A percentile compares a stretch with the other conserved stretches of the same genome.
Evolutionary conservation across 2,888 invertebrate genomes (phyloP).

Genomic region (Melipona bicolor): DNA sequence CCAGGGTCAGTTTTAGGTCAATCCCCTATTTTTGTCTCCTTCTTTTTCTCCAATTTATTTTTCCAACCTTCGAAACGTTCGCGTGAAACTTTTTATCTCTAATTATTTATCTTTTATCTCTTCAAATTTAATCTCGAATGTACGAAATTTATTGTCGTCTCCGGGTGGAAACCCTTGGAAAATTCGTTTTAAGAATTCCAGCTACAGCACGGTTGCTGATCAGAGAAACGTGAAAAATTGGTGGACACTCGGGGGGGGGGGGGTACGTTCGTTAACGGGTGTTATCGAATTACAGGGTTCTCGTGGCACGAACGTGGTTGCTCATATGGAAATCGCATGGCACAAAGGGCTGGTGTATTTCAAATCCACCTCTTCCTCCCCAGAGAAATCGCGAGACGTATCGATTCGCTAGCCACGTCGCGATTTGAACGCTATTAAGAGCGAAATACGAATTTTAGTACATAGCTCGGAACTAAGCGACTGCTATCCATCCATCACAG

Average conservation of each 20-base stretch:
- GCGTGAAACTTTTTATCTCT: no score
- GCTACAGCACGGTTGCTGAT: background rate
- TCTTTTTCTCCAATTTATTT: no score
- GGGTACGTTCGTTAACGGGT: background rate
- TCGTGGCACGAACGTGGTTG: background rate
- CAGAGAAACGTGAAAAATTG: constrained; percentile 4
- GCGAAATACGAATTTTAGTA: no score
- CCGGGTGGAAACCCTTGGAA: background rate
- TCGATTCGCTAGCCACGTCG: constrained; percentile 27
- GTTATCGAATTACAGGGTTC: constrained; percentile 45
- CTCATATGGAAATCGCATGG: constrained; percentile 5
- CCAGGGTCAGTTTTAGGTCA: background rate
- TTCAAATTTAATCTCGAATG: no score
- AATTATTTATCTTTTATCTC: no score
- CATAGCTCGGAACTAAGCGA: no score
- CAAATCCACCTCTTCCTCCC: constrained; percentile 21
- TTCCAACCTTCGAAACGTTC: no score
- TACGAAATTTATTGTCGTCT: no score
- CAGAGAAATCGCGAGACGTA: constrained; percentile 4
- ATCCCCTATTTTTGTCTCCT: background rate
- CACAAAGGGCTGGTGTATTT: constrained; percentile 26
- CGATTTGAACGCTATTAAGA: background rate
- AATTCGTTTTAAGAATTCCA: background rate
- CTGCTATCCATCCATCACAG: background rate
- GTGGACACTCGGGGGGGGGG: background rate